These are phyloP conservation scores for Sicus ferrugineus DNA, from an alignment of 2,888 invertebrate genomes.

Conservation along the genomic window DNA sequence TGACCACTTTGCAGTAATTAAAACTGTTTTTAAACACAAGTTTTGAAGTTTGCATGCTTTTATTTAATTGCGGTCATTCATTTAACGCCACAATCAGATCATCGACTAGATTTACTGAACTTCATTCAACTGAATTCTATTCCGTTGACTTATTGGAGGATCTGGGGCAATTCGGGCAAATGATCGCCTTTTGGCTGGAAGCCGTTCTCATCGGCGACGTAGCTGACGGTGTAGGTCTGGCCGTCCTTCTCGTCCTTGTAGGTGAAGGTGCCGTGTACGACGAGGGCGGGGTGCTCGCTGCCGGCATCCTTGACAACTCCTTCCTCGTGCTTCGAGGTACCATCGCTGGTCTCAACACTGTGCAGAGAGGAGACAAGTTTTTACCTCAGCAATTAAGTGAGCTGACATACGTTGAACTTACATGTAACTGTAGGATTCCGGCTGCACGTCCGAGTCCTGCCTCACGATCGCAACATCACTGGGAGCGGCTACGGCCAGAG, in stretches of 20 bases:
- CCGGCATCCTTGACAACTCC: slow-evolving; percentile 41
- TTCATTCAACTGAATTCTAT: not conserved
- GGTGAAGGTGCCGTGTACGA: slow-evolving; percentile 45
- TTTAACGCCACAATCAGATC: not conserved
- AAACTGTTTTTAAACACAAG: not conserved
- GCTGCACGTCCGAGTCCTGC: slow-evolving; percentile 66
- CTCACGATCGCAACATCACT: slow-evolving; percentile 52
- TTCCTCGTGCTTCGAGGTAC: slow-evolving; percentile 27
- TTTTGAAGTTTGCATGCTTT: not conserved
- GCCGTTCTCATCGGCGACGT: slow-evolving; percentile 62
- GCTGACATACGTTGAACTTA: slow-evolving; percentile 53
- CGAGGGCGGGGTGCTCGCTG: slow-evolving; percentile 42
- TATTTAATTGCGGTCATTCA: not conserved
- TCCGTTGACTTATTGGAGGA: not conserved
- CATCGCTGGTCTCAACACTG: slow-evolving; percentile 40
- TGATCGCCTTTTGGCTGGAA: slow-evolving; percentile 64
- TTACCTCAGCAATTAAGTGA: not conserved
- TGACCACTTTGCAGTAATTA: too few relatives aligned
- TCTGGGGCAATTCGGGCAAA: slow-evolving; percentile 50
- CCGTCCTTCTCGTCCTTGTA: slow-evolving; percentile 65
- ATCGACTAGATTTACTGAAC: not conserved
- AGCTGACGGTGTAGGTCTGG: slow-evolving; percentile 67
- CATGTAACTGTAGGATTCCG: slow-evolving; percentile 70
- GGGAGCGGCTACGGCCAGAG: slow-evolving; percentile 48
- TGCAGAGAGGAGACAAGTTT: not conserved